A percentile compares a stretch with the other conserved stretches of the same genome.
These are phyloP conservation scores for Prietella phreatophila DNA, from an alignment of 2,113 vertebrate species.

Conservation along the genomic window DNA sequence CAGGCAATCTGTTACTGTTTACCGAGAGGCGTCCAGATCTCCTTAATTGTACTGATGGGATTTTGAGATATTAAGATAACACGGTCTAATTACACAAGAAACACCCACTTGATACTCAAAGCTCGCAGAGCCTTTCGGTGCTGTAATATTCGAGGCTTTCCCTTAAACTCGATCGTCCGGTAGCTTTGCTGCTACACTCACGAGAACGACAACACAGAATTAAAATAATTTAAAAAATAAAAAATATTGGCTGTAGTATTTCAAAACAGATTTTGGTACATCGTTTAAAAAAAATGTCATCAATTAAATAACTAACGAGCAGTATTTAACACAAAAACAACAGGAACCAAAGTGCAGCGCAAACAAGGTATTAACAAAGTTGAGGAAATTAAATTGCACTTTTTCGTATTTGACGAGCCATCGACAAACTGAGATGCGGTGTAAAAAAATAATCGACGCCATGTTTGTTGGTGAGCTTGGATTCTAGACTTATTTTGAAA, in stretches of 20 bases:
- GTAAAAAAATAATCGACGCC: conserved; percentile 14
- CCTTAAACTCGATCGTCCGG: conserved; percentile 50
- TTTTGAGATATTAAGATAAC: conserved; percentile 40
- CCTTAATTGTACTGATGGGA: conserved; percentile 34
- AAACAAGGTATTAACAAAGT: conserved; percentile 66
- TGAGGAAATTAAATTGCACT: conserved; percentile 75
- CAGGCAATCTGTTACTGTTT: conserved; percentile 38
- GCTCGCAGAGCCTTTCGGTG: conserved; percentile 33
- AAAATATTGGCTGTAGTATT: conserved; percentile 61
- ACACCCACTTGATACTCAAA: conserved; percentile 22
- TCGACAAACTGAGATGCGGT: conserved; percentile 56
- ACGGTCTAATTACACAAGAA: conserved; percentile 46
- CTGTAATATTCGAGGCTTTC: conserved; percentile 47
- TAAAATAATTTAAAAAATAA: conserved; percentile 46
- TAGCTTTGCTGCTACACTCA: conserved; percentile 66
- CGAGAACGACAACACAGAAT: conserved; percentile 49
- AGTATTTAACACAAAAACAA: conserved; percentile 59
- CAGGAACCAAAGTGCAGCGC: conserved; percentile 65
- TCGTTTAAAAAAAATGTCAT: conserved; percentile 65
- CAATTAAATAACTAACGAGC: conserved; percentile 69
- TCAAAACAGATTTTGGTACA: conserved; percentile 73
- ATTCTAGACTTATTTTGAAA: not conserved
- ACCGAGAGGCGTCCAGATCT: conserved; percentile 19
- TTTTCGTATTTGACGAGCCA: conserved; percentile 66
- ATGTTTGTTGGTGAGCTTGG: conserved; percentile 17